Conservation (phyloP, 2,113 vertebrate species). For the Glareola pratincola region DNA sequence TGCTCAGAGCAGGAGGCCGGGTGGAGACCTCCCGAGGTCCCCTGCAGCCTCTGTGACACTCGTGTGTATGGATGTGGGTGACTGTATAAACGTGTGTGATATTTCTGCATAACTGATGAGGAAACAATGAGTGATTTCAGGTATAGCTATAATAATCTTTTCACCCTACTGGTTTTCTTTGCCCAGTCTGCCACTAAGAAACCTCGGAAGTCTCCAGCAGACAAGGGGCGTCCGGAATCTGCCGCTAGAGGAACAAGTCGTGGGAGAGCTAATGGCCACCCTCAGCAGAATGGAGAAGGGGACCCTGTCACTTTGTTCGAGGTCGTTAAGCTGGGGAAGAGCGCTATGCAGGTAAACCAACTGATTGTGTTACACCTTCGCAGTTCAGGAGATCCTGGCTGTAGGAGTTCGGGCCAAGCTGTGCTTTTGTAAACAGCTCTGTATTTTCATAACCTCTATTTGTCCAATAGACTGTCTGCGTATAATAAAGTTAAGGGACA, state of each 20-base stretch:
- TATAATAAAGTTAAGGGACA: not conserved
- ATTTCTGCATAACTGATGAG: not conserved
- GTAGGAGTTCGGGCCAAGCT: not conserved
- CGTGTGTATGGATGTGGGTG: not conserved
- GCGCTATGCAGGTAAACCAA: constrained; percentile 91
- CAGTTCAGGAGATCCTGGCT: not conserved
- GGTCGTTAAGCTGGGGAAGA: constrained; percentile 94
- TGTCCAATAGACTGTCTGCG: not conserved
- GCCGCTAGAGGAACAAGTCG: constrained; percentile 75
- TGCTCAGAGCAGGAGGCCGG: not conserved
- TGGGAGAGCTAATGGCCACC: constrained; percentile 89
- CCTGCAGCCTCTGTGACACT: not conserved
- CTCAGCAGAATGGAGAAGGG: constrained; percentile 91
- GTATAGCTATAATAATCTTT: constrained; percentile 21
- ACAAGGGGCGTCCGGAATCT: constrained; percentile 80
- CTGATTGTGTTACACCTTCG: not conserved
- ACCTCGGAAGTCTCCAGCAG: constrained; percentile 86
- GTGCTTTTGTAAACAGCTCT: not conserved
- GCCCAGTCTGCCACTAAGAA: constrained; percentile 89
- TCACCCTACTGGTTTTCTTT: constrained; percentile 55
- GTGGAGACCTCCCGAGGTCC: not conserved
- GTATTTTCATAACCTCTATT: not conserved
- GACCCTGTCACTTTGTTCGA: constrained; percentile 94
- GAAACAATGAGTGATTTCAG: not conserved
- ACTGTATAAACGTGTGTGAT: not conserved